phyloP scores from a whole-genome alignment of 1,140 invertebrate genomes.

The Ips typographus region DNA sequence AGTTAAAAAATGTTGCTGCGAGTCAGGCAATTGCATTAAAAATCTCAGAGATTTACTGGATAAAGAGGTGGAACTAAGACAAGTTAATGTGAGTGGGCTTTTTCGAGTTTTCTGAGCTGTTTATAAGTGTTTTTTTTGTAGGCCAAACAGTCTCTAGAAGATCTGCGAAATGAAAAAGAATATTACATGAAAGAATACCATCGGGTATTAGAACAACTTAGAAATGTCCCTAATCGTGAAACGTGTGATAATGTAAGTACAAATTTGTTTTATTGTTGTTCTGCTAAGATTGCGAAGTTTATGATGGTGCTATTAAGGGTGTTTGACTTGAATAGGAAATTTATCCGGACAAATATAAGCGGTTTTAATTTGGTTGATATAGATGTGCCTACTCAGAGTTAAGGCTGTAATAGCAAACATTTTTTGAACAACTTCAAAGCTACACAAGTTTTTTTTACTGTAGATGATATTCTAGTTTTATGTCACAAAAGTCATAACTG shows the following conservation, averaged over 20 bases:
- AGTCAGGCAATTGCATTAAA: slow-evolving; percentile 37
- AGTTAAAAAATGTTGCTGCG: slow-evolving; percentile 37
- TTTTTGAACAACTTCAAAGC: too few relatives aligned
- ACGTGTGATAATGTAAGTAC: slow-evolving; percentile 50
- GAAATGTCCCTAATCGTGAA: slow-evolving; percentile 40
- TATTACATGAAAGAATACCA: slow-evolving; percentile 57
- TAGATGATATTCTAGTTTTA: too few relatives aligned
- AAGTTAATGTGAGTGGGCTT: slow-evolving; percentile 37
- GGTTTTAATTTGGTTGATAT: neutral
- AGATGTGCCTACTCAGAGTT: neutral
- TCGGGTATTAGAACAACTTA: slow-evolving; percentile 52
- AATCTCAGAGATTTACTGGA: slow-evolving; percentile 44
- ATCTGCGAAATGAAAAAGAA: slow-evolving; percentile 53
- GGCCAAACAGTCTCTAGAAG: slow-evolving; percentile 38
- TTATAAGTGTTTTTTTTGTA: slow-evolving; percentile 18
- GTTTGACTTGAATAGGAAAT: neutral
- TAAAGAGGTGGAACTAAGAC: slow-evolving; percentile 42
- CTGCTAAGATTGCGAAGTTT: neutral
- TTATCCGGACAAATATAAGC: neutral
- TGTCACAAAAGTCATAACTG: too few relatives aligned
- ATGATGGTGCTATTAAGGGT: neutral
- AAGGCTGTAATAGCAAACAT: too few relatives aligned
- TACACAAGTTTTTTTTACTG: too few relatives aligned
- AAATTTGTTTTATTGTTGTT: neutral
- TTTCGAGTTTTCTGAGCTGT: neutral